Conservation (phyloP, 1,140 invertebrate species). For the Paramacrobiotus metropolitanus region DNA sequence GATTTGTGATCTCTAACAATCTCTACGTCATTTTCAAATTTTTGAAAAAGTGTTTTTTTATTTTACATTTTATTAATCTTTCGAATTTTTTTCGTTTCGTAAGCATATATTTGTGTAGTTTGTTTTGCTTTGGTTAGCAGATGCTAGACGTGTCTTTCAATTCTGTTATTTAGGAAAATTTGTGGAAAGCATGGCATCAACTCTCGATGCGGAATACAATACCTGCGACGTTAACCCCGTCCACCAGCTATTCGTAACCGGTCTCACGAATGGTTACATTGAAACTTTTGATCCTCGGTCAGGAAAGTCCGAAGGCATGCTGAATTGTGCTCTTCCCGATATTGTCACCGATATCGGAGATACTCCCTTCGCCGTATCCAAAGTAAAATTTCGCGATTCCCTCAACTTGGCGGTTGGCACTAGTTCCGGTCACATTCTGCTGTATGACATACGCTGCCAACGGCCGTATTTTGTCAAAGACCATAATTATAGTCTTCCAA, state of each 20-base stretch:
- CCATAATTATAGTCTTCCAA: slow-evolving; percentile 76
- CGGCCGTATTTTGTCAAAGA: slow-evolving; percentile 75
- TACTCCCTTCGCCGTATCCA: not conserved
- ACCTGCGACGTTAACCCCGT: slow-evolving; percentile 62
- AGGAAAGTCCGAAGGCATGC: slow-evolving; percentile 41
- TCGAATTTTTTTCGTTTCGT: too few species aligned
- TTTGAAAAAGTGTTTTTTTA: too few species aligned
- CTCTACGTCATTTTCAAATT: too few species aligned
- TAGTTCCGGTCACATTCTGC: slow-evolving; percentile 61
- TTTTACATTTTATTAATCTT: too few species aligned
- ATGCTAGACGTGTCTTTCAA: too few species aligned
- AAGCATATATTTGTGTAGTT: too few species aligned
- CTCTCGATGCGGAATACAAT: slow-evolving; percentile 28
- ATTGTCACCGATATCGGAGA: not conserved
- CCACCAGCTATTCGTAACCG: slow-evolving; percentile 62
- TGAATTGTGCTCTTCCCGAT: slow-evolving; percentile 62
- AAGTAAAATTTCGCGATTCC: slow-evolving; percentile 31
- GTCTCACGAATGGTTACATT: slow-evolving; percentile 69
- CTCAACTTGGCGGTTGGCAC: slow-evolving; percentile 73
- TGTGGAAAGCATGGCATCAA: not conserved
- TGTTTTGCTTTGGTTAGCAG: too few species aligned
- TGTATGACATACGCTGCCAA: slow-evolving; percentile 80
- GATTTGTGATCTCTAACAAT: too few species aligned
- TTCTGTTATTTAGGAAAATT: slow-evolving; percentile 13
- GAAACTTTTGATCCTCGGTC: slow-evolving; percentile 85